Evolutionary conservation across 2,113 vertebrate genomes (phyloP).

Genomic region (Notechis scutatus): DNA sequence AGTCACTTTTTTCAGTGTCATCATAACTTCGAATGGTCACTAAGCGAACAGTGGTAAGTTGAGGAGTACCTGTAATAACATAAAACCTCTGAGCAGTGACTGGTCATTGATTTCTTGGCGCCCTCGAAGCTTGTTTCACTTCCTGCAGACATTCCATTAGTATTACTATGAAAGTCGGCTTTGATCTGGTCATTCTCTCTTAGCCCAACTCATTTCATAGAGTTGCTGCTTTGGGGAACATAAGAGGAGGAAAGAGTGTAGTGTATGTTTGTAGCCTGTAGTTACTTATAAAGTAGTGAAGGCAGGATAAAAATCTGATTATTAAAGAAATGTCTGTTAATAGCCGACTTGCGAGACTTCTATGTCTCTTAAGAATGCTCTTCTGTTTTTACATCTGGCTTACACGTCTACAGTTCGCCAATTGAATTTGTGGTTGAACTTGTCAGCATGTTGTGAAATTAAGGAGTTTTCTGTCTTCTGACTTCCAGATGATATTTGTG

Average conservation of each 20-base stretch:
- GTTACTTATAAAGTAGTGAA: not conserved
- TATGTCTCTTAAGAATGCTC: not conserved
- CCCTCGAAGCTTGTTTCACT: not conserved
- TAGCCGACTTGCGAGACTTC: not conserved
- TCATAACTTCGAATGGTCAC: too few species aligned
- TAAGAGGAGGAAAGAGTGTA: not conserved
- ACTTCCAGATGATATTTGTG: not conserved
- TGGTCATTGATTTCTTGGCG: not conserved
- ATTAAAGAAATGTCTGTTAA: not conserved
- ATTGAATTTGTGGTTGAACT: not conserved
- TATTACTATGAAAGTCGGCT: not conserved
- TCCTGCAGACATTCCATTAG: not conserved
- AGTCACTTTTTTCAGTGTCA: too few species aligned
- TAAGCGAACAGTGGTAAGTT: too few species aligned
- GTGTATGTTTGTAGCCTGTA: not conserved
- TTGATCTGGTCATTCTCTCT: not conserved
- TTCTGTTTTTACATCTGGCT: not conserved
- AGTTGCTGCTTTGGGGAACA: not conserved
- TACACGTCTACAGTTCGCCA: not conserved
- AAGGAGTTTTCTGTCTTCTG: not conserved
- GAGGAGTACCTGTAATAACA: not conserved
- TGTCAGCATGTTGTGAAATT: not conserved
- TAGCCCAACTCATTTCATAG: not conserved
- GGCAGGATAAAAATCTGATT: not conserved
- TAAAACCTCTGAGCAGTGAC: not conserved